Base-by-base conservation (phyloP, 2,797 vertebrate species). In the Neomorphus geoffroyi region DNA sequence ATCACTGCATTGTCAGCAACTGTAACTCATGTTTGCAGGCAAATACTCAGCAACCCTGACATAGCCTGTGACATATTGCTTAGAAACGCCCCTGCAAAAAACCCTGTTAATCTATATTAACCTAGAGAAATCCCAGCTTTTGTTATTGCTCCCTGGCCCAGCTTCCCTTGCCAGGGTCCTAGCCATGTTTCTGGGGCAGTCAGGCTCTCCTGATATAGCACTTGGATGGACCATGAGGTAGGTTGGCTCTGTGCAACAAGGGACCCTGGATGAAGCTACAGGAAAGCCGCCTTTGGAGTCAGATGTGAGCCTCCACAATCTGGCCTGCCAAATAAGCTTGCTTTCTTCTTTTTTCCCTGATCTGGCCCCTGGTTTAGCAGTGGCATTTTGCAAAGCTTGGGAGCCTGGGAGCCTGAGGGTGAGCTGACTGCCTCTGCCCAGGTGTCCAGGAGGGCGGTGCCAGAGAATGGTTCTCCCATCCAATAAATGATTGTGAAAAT, bases 401-500 rank as follows among this genome's bases (percentile, higher is more conserved):
- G 24, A 45, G 45, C 45, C 45, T 48, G 46, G 46, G 46, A 48
- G 26, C 58, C 60, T 30, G 33, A 9, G 37, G 64, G 41, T 60
- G 16, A 92, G 53, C 35, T 74, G 60, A 18, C 83, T 61, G 67
- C 43, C 37, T 93, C 87, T 85, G 82, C 50, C 64, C 71, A 82
- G 62, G 86, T 87, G 41, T 87, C 61, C 46, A 27, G 14, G 22
- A 78, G 57, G 75, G 61, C 71, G 92, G 45, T 78, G 79, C 82
- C 85, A 90, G 33, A n/a, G 30, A 89, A 87, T 24, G 11, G 48
- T 33, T 77, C 88, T 80, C 77, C 4, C 6, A 86, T 37, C 32
- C 74, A 73, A 57, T 87, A 91, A 94, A 91, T 80, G 22, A 67
- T 87, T 93, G 88, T 91, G 67, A 87, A 94, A 95, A 69, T 35